These are phyloP conservation scores for Zaprionus bogoriensis DNA, from an alignment of 2,888 invertebrate genomes.

Conservation along the genomic window DNA sequence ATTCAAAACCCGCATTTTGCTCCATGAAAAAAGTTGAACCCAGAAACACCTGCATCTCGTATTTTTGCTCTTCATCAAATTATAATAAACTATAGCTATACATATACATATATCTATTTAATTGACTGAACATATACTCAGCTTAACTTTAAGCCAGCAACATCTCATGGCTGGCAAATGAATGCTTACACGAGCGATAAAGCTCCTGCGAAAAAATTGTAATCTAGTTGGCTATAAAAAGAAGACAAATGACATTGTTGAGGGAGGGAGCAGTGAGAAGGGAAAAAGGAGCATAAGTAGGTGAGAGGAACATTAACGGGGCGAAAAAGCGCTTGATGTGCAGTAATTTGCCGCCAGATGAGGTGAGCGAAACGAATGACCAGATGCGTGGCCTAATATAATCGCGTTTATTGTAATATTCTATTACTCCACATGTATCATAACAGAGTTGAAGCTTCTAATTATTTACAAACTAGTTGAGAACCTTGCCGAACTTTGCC, in stretches of 20 bases:
- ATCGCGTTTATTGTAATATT: conserved; percentile 7
- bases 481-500: conserved; percentile 2
- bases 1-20: too few relatives aligned
- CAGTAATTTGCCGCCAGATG: conserved; percentile 16
- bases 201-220: not conserved
- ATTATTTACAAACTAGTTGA: conserved; percentile 5
- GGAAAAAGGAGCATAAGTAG: conserved; percentile 8
- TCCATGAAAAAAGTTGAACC: too few relatives aligned
- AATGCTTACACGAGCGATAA: conserved; percentile 3
- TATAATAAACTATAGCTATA: too few relatives aligned
- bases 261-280: not conserved
- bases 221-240: conserved; percentile 13
- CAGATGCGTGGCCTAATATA: not conserved
- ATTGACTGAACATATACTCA: too few relatives aligned
- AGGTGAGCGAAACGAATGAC: not conserved
- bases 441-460: not conserved
- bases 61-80: too few relatives aligned
- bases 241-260: conserved; percentile 39
- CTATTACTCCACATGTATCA: not conserved
- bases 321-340: not conserved
- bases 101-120: not conserved
- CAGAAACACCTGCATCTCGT: too few relatives aligned
- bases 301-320: not conserved
- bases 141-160: too few relatives aligned
- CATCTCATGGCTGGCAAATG: not conserved